Base-by-base conservation (phyloP, 2,888 invertebrate species). In the Teinopalpus imperialis region DNA sequence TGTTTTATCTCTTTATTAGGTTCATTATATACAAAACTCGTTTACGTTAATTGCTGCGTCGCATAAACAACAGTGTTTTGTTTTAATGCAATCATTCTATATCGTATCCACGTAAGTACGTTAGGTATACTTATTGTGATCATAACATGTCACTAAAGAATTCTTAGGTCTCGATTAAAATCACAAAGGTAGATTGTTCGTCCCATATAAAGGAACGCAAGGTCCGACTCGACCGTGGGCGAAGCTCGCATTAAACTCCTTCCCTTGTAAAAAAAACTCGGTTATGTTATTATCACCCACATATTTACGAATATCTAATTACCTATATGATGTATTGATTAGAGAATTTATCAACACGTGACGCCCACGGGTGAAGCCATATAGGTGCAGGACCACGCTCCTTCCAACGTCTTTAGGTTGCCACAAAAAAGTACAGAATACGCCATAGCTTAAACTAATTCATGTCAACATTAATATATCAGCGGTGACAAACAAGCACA, bases 201-300 rank as follows among this genome's bases (percentile, higher is more conserved):
- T 43, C 49, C 81, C 79, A 64, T 78, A 76, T 74, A 74, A 51
- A 69, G 81, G 10, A 39, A 13, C 35, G 49, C 80, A 85, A 87
- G 86, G 87, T 67, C 58, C 50, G 6, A 18, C 5, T 58, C 50
- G 6, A 18, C 5, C 0, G 85, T 79, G 53, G 85, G 86, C 59
- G 81, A 69, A 63, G 68, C 76, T 68, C 68, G 56, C 54, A 69
- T 57, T 52, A 57, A 55, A 62, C 64, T 55, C 57, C 69, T 40
- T 55, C 66, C 81, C 71, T 71, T 78, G 72, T 77, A 70, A 67
- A 68, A 51, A 71, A 68, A 63, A 61, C 54, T 59, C 62, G 58
- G 54, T 58, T 67, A 62, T 63, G 56, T 49, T 61, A 57, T 53
- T 42, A 16, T 60, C 73, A 66, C 82, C 81, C 70, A 81, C 81